Percentiles rank a stretch among this genome's conserved stretches.
These are phyloP conservation scores for Chloroceryle amazona DNA, from an alignment of 2,797 vertebrate genomes.

Conservation along the genomic window DNA sequence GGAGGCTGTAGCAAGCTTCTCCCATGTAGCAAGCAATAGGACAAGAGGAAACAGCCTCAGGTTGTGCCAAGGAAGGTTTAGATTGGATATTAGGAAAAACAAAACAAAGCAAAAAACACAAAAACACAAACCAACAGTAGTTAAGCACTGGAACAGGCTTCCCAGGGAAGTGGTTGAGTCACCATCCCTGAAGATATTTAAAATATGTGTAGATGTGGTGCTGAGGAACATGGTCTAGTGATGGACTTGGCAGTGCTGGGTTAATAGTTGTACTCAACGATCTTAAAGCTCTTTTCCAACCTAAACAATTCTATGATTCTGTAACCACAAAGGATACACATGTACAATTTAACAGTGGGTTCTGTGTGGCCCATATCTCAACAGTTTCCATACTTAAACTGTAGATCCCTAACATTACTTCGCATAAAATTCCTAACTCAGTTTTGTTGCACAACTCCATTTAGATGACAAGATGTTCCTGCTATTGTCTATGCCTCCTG, in stretches of 20 bases:
- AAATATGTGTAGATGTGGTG: neutral
- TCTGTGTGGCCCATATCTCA: neutral
- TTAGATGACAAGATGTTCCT: neutral
- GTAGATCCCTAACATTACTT: neutral
- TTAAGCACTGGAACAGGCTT: neutral
- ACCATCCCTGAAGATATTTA: neutral
- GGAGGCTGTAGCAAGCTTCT: too few species aligned
- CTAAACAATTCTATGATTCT: neutral
- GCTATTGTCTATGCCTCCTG: neutral
- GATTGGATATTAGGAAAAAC: neutral
- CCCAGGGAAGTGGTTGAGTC: neutral
- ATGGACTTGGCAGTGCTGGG: neutral
- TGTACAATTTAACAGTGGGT: constrained; percentile 11
- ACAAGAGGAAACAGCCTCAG: neutral
- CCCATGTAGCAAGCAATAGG: too few species aligned
- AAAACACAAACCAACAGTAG: too few species aligned
- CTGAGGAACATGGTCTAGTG: neutral
- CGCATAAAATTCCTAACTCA: neutral
- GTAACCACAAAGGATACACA: neutral
- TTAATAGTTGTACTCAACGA: neutral
- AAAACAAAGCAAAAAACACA: neutral
- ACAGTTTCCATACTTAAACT: neutral
- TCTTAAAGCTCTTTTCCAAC: neutral
- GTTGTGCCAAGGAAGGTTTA: neutral
- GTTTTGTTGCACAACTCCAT: neutral